Evolutionary conservation across 2,113 vertebrate species (phyloP).

Genomic region (Canis aureus): DNA sequence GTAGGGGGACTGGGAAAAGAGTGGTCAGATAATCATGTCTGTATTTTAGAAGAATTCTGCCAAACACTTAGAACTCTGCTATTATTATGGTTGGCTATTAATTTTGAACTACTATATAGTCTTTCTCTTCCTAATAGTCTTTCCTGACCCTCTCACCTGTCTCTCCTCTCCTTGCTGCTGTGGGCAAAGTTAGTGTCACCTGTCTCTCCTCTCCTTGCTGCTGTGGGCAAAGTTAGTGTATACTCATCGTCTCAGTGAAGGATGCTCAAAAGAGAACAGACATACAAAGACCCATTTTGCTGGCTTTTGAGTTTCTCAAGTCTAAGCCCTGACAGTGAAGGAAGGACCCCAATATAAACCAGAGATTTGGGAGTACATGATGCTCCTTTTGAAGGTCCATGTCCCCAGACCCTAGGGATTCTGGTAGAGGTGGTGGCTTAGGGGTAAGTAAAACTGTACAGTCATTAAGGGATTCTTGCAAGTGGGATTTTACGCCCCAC

Average conservation of each 20-base stretch:
- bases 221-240: neutral
- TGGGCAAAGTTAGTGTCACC: neutral
- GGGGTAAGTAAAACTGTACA: neutral
- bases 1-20: neutral
- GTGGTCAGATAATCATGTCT: neutral
- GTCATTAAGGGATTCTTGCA: neutral
- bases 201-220: neutral
- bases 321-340: neutral
- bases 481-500: neutral
- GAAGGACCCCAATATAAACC: neutral
- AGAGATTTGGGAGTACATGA: neutral
- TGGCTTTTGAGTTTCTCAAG: constrained; percentile 7
- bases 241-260: neutral
- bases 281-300: neutral
- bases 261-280: neutral
- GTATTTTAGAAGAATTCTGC: neutral
- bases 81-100: neutral
- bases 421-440: neutral
- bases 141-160: neutral
- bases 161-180: neutral
- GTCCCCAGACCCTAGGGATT: neutral
- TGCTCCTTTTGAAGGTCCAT: neutral
- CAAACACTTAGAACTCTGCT: neutral
- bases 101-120: neutral
- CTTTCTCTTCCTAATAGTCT: neutral